Percentiles rank a stretch among this genome's conserved stretches.
phyloP scores from a whole-genome alignment of 2,797 vertebrate species.

The Hoplostethus mediterraneus region DNA sequence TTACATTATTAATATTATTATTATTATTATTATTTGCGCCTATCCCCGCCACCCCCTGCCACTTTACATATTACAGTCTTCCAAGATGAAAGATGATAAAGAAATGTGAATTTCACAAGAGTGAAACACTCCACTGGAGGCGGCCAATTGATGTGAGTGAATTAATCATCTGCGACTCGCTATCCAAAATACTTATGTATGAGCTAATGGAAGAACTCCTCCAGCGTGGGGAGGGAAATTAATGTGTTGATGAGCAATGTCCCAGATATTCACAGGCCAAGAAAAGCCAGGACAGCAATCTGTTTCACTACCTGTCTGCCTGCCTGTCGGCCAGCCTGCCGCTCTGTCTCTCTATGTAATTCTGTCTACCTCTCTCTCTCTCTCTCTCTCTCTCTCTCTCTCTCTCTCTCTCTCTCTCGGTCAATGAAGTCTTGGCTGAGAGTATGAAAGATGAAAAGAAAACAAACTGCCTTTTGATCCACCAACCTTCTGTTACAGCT shows the following conservation, averaged over 20 bases:
- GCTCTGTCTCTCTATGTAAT: conserved; percentile 40
- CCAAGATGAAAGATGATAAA: conserved; percentile 64
- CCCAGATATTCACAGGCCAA: conserved; percentile 65
- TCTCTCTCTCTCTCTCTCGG: conserved; percentile 19
- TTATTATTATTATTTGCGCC: too few species aligned
- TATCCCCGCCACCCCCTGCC: too few species aligned
- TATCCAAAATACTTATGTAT: conserved; percentile 59
- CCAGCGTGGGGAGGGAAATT: conserved; percentile 47
- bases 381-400: conserved; percentile 10
- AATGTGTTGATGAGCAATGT: conserved; percentile 64
- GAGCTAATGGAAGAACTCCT: conserved; percentile 69
- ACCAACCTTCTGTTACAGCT: conserved; percentile 67
- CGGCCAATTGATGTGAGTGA: conserved; percentile 56
- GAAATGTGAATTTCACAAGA: conserved; percentile 64
- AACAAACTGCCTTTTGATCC: conserved; percentile 78
- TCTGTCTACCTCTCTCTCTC: conserved; percentile 43
- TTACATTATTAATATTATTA: too few species aligned
- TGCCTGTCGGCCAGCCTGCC: conserved; percentile 49
- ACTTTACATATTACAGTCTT: conserved; percentile 45
- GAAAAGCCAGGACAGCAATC: conserved; percentile 40
- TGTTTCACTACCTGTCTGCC: conserved; percentile 49
- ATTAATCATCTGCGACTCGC: conserved; percentile 64
- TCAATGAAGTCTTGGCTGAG: conserved; percentile 55
- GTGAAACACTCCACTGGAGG: conserved; percentile 56
- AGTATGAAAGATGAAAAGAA: conserved; percentile 72